These are phyloP conservation scores for Neocrepidodera transversa DNA, from an alignment of 2,888 invertebrate genomes.

Conservation along the genomic window DNA sequence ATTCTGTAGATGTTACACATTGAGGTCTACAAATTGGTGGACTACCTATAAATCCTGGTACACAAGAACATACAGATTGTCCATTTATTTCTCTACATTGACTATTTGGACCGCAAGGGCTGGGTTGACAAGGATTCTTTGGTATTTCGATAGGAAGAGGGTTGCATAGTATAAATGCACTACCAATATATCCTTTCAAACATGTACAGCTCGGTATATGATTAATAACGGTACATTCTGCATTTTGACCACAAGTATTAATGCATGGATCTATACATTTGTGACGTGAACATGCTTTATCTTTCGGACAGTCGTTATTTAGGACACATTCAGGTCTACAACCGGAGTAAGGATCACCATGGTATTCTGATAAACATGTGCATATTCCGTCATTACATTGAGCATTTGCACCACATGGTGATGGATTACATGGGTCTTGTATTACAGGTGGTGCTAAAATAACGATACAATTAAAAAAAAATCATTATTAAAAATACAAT, in stretches of 20 bases:
- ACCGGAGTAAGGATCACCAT: constrained; percentile 77
- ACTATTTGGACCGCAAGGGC: constrained; percentile 81
- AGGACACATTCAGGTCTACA: constrained; percentile 83
- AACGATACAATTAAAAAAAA: too few species aligned
- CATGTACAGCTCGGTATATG: constrained; percentile 74
- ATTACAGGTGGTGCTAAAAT: constrained; percentile 49
- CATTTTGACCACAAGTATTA: constrained; percentile 71
- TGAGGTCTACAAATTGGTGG: constrained; percentile 83
- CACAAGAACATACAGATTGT: constrained; percentile 77
- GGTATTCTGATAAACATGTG: constrained; percentile 74
- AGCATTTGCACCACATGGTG: constrained; percentile 73
- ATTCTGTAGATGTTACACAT: constrained; percentile 75
- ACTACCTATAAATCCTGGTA: constrained; percentile 73
- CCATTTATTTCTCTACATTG: constrained; percentile 73
- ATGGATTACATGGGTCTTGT: constrained; percentile 74
- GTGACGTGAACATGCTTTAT: constrained; percentile 75
- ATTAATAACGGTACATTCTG: constrained; percentile 65
- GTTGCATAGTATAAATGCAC: constrained; percentile 72
- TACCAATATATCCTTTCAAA: constrained; percentile 70
- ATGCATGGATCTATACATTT: constrained; percentile 79
- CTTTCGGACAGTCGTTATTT: constrained; percentile 74
- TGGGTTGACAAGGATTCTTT: constrained; percentile 76
- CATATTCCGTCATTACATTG: constrained; percentile 71
- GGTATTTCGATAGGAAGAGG: constrained; percentile 31
- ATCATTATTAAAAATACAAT: background rate